phyloP scores from a whole-genome alignment of 2,888 invertebrate species.

The Galeopsomyia nigrocyanea region DNA sequence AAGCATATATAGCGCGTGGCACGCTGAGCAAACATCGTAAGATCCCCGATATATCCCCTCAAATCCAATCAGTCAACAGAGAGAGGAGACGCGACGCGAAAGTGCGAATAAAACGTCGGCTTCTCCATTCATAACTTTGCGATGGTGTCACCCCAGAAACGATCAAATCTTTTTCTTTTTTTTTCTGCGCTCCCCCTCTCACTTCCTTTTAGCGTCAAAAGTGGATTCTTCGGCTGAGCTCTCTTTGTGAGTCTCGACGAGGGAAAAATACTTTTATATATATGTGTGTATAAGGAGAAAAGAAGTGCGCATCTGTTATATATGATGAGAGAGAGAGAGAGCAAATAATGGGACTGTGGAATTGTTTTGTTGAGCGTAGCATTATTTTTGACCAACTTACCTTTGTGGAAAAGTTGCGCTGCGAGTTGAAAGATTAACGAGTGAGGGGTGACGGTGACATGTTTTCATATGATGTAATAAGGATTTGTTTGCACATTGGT shows the following conservation, averaged over 20 bases:
- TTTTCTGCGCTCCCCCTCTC: background rate
- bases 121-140: conserved; percentile 29
- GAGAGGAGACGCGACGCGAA: conserved; percentile 12
- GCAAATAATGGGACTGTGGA: background rate
- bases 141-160: background rate
- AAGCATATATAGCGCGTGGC: background rate
- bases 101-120: conserved; percentile 3
- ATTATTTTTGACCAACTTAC: conserved; percentile 35
- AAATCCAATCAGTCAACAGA: conserved; percentile 49
- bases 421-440: no score
- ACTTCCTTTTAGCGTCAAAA: conserved; percentile 11
- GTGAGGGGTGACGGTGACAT: no score
- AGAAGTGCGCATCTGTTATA: background rate
- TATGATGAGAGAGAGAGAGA: background rate
- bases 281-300: no score
- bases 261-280: background rate
- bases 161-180: background rate
- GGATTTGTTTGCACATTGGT: no score
- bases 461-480: no score
- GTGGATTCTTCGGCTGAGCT: conserved; percentile 14
- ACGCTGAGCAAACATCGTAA: conserved; percentile 8
- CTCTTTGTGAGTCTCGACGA: background rate
- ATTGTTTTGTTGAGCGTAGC: background rate
- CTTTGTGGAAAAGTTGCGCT: background rate
- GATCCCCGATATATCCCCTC: conserved; percentile 22